Evolutionary conservation across 2,888 invertebrate species (phyloP).

Genomic region (Eueremaeus valkanovi): DNA sequence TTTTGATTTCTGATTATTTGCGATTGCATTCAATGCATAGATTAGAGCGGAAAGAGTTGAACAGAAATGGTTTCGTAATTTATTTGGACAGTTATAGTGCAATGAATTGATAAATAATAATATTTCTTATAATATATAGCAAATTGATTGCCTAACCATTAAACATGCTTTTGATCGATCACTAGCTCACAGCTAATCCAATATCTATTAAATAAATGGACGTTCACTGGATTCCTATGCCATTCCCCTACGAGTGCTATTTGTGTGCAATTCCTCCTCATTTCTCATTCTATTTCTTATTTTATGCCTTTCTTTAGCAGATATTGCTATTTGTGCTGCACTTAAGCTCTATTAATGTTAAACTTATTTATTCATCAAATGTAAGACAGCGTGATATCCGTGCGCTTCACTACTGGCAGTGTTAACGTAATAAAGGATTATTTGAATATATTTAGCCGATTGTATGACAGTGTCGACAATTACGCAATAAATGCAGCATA

Average conservation of each 20-base stretch:
- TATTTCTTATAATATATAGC: background rate
- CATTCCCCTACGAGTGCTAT: background rate
- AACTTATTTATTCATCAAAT: too few relatives aligned
- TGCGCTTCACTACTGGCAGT: background rate
- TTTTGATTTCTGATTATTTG: background rate
- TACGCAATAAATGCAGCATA: background rate
- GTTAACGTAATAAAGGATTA: background rate
- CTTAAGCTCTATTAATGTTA: too few relatives aligned
- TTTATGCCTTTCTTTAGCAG: too few relatives aligned
- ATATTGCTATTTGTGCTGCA: too few relatives aligned
- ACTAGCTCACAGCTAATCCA: background rate
- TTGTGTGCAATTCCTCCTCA: background rate
- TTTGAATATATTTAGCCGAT: background rate
- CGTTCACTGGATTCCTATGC: background rate
- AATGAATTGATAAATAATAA: background rate
- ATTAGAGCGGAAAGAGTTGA: background rate
- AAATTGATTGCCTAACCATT: background rate
- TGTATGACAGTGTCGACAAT: conserved; percentile 17
- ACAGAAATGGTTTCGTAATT: background rate
- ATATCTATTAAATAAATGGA: too few relatives aligned
- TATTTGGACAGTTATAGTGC: conserved; percentile 12
- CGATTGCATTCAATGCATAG: background rate
- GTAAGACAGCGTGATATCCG: conserved; percentile 4
- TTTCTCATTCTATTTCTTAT: background rate
- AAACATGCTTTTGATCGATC: background rate